A percentile compares a stretch with the other conserved stretches of the same genome.
phyloP scores from a whole-genome alignment of 2,888 invertebrate species.

The Phyto melanocephala region DNA sequence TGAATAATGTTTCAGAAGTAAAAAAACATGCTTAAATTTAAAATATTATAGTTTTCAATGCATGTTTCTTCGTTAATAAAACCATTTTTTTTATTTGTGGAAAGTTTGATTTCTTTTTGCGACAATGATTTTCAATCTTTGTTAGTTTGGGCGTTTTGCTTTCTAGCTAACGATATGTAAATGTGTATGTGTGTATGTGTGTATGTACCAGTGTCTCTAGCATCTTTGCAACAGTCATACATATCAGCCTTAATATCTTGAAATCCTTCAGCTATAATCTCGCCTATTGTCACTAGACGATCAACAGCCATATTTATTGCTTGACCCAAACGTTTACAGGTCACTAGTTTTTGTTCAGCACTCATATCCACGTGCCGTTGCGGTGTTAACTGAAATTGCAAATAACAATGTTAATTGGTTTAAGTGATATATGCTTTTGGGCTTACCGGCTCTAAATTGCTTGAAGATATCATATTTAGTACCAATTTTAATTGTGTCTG shows the following conservation, averaged over 20 bases:
- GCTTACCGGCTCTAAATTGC: constrained; percentile 56
- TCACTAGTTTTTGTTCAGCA: constrained; percentile 66
- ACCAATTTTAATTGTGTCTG: neutral
- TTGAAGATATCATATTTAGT: constrained; percentile 56
- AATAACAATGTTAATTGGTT: neutral
- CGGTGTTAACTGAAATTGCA: constrained; percentile 39
- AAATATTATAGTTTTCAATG: too few relatives aligned
- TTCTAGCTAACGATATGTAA: too few relatives aligned
- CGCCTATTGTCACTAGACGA: constrained; percentile 98
- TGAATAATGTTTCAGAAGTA: too few relatives aligned
- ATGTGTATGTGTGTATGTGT: neutral
- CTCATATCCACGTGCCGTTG: constrained; percentile 51
- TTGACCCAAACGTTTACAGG: constrained; percentile 88
- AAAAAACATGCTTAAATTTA: too few relatives aligned
- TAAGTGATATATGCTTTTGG: neutral
- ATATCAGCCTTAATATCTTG: constrained; percentile 97
- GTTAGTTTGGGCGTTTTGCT: too few relatives aligned
- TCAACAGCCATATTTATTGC: constrained; percentile 98
- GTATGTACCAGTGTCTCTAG: constrained; percentile 91
- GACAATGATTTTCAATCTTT: too few relatives aligned
- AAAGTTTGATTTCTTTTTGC: too few relatives aligned
- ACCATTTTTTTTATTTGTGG: too few relatives aligned
- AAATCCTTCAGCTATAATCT: constrained; percentile 99
- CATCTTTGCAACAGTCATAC: constrained; percentile 99
- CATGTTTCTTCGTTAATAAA: too few relatives aligned